Conservation (phyloP, 2,888 invertebrate species). For the Orthonychiurus folsomi region DNA sequence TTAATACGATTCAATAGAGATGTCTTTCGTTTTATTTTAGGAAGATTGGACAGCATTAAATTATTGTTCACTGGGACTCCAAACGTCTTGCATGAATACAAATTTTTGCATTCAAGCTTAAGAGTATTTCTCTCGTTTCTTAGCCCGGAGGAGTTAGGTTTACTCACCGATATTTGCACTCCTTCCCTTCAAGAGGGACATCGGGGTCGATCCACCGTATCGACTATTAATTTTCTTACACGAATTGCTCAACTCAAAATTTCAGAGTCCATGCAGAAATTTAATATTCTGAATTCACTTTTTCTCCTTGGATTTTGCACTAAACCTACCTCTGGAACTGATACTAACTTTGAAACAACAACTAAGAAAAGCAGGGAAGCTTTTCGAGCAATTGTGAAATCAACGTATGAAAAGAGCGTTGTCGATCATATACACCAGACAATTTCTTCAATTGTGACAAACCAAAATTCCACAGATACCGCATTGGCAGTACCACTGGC, state of each 20-base stretch:
- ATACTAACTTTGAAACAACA: background rate
- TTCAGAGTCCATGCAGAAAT: constrained; percentile 6
- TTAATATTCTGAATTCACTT: constrained; percentile 10
- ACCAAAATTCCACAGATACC: too few species aligned
- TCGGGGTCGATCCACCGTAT: constrained; percentile 10
- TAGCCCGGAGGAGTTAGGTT: constrained; percentile 13
- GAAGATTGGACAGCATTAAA: too few species aligned
- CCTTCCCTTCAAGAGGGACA: background rate
- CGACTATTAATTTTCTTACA: constrained; percentile 12
- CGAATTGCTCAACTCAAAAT: constrained; percentile 12
- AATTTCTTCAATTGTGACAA: too few species aligned
- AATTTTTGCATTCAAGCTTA: constrained; percentile 9
- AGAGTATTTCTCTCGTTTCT: constrained; percentile 10
- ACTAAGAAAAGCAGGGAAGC: background rate
- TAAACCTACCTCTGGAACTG: background rate
- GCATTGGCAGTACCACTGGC: too few species aligned
- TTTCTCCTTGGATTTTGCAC: constrained; percentile 18
- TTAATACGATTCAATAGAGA: too few species aligned
- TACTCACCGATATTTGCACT: background rate
- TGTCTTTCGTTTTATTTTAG: too few species aligned
- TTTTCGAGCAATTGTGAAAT: background rate
- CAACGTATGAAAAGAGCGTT: background rate
- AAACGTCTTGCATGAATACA: constrained; percentile 18
- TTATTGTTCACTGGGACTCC: constrained; percentile 17
- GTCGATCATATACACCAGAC: too few species aligned